These are phyloP conservation scores for Colistium nudipinnis DNA, from an alignment of 2,113 vertebrate species.

Conservation along the genomic window DNA sequence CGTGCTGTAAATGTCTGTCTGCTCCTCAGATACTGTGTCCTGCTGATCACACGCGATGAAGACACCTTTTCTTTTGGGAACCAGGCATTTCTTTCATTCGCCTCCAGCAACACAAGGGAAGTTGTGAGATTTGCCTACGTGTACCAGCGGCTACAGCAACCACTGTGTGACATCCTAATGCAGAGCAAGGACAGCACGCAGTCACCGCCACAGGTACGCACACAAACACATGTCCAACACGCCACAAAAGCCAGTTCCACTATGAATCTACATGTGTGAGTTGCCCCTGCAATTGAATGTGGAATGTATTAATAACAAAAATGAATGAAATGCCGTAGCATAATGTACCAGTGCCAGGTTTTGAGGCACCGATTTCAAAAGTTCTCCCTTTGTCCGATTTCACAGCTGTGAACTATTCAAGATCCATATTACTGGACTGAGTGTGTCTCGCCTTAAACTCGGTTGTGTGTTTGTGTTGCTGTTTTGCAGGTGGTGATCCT, in stretches of 20 bases:
- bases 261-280: neutral
- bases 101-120: slow-evolving; percentile 88
- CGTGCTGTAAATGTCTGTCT: neutral
- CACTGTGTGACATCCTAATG: slow-evolving; percentile 85
- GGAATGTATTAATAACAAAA: neutral
- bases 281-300: neutral
- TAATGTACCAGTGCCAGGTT: neutral
- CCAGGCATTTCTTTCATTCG: slow-evolving; percentile 89
- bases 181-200: slow-evolving; percentile 75
- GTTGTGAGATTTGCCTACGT: slow-evolving; percentile 89
- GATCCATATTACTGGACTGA: fast-evolving
- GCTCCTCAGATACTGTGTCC: slow-evolving; percentile 88
- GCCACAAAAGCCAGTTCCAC: neutral
- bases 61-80: slow-evolving; percentile 81
- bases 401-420: neutral
- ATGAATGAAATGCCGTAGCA: no score
- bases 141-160: slow-evolving; percentile 86
- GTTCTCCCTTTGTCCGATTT: neutral
- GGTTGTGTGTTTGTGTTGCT: neutral
- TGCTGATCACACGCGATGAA: slow-evolving; percentile 87
- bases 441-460: neutral
- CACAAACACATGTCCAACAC: neutral
- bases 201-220: slow-evolving; percentile 74
- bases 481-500: slow-evolving; percentile 89
- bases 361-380: neutral